These are phyloP conservation scores for Bombus pascuorum DNA, from an alignment of 1,140 invertebrate species.

Conservation along the genomic window DNA sequence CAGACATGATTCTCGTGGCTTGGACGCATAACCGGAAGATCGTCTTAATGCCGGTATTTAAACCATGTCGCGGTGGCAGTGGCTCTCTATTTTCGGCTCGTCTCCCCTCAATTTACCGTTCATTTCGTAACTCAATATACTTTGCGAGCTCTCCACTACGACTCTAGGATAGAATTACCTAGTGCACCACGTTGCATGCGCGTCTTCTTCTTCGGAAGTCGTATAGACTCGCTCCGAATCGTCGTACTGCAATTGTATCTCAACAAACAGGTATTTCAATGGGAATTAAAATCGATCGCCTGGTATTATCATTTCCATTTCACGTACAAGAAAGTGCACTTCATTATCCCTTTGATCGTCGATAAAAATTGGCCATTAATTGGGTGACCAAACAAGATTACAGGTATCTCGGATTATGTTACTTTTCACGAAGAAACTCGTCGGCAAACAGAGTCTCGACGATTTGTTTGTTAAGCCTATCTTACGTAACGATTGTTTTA, in stretches of 20 bases:
- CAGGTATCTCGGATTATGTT: neutral
- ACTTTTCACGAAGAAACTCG: neutral
- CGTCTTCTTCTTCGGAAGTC: constrained; percentile 1
- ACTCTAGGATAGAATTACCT: constrained; percentile 43
- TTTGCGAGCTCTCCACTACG: constrained; percentile 49
- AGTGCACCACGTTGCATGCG: neutral
- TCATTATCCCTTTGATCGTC: neutral
- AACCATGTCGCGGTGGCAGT: constrained; percentile 51
- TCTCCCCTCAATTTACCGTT: constrained; percentile 62
- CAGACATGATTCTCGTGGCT: neutral
- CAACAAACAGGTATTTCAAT: neutral
- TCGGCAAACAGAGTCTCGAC: neutral
- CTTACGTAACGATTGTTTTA: neutral
- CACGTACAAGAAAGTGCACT: neutral
- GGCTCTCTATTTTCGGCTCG: constrained; percentile 58
- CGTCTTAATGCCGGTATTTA: constrained; percentile 50
- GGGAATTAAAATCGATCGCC: neutral
- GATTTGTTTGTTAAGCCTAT: neutral
- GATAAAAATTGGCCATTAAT: neutral
- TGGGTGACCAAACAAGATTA: neutral
- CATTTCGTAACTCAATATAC: constrained; percentile 66
- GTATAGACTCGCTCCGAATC: neutral
- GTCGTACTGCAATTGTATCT: neutral
- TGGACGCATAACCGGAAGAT: constrained; percentile 41
- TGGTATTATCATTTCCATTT: neutral